A percentile compares a stretch with the other conserved stretches of the same genome.
Conservation (phyloP, 92 coral and sea anemone species). For the Porites divaricata region DNA sequence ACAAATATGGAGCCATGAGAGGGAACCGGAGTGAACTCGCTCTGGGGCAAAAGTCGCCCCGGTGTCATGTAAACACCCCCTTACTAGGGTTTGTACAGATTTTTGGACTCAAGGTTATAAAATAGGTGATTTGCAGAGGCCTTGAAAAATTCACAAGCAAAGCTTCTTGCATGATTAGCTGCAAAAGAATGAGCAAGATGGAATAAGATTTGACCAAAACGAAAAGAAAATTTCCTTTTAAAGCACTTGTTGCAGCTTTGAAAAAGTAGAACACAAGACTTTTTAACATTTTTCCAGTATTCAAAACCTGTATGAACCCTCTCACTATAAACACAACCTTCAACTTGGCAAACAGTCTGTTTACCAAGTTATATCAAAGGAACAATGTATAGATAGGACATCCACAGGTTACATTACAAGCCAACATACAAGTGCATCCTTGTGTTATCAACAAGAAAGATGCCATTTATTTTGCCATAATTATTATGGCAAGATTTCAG, state of each 20-base stretch:
- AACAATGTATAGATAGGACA: constrained; percentile 43
- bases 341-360: constrained; percentile 39
- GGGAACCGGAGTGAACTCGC: no score
- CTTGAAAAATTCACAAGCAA: constrained; percentile 46
- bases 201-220: constrained; percentile 26
- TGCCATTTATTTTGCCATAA: constrained; percentile 45
- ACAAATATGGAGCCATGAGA: no score
- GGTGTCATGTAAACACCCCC: no score
- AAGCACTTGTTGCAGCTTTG: background rate
- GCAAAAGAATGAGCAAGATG: constrained; percentile 46
- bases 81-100: constrained; percentile 46
- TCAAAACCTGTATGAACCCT: constrained; percentile 38
- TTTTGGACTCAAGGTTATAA: constrained; percentile 43
- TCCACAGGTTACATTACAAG: constrained; percentile 44
- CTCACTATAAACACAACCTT: constrained; percentile 41
- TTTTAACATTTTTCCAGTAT: constrained; percentile 23
- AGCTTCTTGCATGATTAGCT: constrained; percentile 48
- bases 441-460: constrained; percentile 49
- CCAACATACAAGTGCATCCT: no score
- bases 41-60: no score
- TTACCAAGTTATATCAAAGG: constrained; percentile 43
- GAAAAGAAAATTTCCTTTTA: no score
- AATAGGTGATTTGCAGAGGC: constrained; percentile 38
- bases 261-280: constrained; percentile 16
- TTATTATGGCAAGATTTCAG: constrained; percentile 40